Evolutionary conservation across 2,888 invertebrate genomes (phyloP), one percentile per base, ranked within the genome.

Genomic region (Oegoconia quadripuncta): DNA sequence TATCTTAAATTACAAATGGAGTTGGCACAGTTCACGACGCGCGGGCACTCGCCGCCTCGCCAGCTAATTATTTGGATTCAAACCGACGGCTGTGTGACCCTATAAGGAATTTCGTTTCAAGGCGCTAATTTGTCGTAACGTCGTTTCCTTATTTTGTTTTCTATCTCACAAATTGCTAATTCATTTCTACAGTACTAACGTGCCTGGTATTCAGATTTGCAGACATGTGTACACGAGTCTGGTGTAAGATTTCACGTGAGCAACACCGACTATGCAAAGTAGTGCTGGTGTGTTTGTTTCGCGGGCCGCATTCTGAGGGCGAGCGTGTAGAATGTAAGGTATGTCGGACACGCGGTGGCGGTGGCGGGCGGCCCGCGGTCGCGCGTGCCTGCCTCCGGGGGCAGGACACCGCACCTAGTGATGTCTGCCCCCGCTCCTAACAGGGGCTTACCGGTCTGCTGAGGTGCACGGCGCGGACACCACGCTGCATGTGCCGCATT

Each of bases 1-100:
- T 79, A 77, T 78, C 74, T 80, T 78, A 80, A 77, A 78, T 80
- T 77, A 78, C 74, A 74, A 80, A 79, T 74, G 73, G 70, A 78
- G 79, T 77, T 77, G 79, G 76, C 77, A 79, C 64, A 58, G 72
- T 65, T 61, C 63, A 56, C 73, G 73, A 75, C 74, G 66, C 69
- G 69, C 73, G 74, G 71, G 69, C 70, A 66, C 71, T 75, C 69
- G 75, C 74, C 71, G 74, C 74, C 60, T 73, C 67, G 67, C 74
- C 60, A 72, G 63, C 71, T 77, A 77, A 81, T 80, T 79, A 76
- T 79, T 77, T 74, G 72, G 69, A 78, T 73, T 66, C 67, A 63
- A 74, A 74, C 67, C 69, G 73, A 72, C 73, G 63, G 52, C 52
- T 64, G 60, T 63, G 61, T 64, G 64, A 65, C 65, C 67, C 64